These are phyloP conservation scores for Orthosia gothica DNA, from an alignment of 2,888 invertebrate species.

Conservation along the genomic window DNA sequence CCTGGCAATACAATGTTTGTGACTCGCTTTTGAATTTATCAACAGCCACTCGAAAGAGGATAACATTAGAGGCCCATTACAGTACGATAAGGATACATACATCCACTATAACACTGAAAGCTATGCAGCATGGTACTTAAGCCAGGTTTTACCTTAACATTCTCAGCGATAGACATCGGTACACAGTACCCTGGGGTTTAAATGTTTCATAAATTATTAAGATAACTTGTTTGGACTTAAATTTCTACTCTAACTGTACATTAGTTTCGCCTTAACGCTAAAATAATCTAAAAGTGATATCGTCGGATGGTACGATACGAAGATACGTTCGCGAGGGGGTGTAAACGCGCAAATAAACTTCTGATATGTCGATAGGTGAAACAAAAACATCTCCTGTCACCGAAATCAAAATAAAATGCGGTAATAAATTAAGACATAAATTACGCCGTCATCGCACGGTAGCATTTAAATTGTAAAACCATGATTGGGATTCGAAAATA, in stretches of 20 bases:
- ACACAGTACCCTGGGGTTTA: slow-evolving; percentile 88
- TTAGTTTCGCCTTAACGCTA: slow-evolving; percentile 92
- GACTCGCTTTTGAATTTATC: slow-evolving; percentile 83
- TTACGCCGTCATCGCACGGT: slow-evolving; percentile 87
- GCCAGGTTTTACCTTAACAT: slow-evolving; percentile 87
- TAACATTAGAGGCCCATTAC: slow-evolving; percentile 77
- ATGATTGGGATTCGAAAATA: slow-evolving; percentile 83
- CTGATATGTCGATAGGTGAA: slow-evolving; percentile 87
- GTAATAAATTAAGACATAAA: slow-evolving; percentile 82
- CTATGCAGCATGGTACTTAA: slow-evolving; percentile 83
- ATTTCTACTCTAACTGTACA: slow-evolving; percentile 92
- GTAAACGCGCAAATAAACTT: slow-evolving; percentile 85
- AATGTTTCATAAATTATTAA: slow-evolving; percentile 89
- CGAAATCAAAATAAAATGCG: slow-evolving; percentile 80
- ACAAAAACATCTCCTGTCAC: slow-evolving; percentile 83
- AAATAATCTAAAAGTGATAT: slow-evolving; percentile 91
- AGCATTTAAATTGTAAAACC: slow-evolving; percentile 79
- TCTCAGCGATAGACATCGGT: slow-evolving; percentile 82
- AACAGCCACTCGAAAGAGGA: slow-evolving; percentile 78
- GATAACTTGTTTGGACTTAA: slow-evolving; percentile 91
- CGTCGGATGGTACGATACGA: slow-evolving; percentile 85
- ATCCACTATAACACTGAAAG: slow-evolving; percentile 89
- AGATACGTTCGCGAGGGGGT: slow-evolving; percentile 80
- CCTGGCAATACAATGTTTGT: slow-evolving; percentile 92
- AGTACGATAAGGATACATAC: slow-evolving; percentile 82